phyloP scores from a whole-genome alignment of 1,140 invertebrate genomes.

The Pachypeltis micranthus region DNA sequence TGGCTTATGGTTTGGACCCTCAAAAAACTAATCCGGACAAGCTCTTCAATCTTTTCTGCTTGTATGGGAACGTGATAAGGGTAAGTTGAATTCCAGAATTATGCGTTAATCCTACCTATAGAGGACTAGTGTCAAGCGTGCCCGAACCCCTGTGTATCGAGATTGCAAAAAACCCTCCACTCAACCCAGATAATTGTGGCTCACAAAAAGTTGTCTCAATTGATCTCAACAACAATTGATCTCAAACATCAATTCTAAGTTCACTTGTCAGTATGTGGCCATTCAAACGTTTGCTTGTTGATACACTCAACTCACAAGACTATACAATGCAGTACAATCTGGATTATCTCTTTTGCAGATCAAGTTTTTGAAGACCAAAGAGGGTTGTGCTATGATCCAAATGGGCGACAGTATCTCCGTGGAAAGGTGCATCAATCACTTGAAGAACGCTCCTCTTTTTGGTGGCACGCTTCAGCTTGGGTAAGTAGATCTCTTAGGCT shows the following conservation, averaged over 20 bases:
- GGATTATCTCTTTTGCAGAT: constrained; percentile 70
- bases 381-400: constrained; percentile 98
- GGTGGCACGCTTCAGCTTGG: constrained; percentile 41
- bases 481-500: constrained; percentile 39
- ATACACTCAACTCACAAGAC: too few species aligned
- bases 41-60: constrained; percentile 97
- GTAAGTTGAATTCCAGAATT: constrained; percentile 59
- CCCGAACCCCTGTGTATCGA: too few species aligned
- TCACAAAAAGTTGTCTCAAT: too few species aligned
- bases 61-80: constrained; percentile 95
- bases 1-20: constrained; percentile 93
- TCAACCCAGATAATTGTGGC: too few species aligned
- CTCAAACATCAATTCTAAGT: too few species aligned
- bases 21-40: constrained; percentile 90
- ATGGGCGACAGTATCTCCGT: constrained; percentile 94
- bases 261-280: constrained; percentile 13
- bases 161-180: too few species aligned
- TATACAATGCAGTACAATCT: too few species aligned
- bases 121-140: too few species aligned
- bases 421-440: constrained; percentile 83
- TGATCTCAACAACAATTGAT: too few species aligned
- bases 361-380: constrained; percentile 97
- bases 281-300: constrained; percentile 10
- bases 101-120: too few species aligned
- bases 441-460: constrained; percentile 67